Conservation (phyloP, 1,140 invertebrate species). For the Oryctes rhinoceros region DNA sequence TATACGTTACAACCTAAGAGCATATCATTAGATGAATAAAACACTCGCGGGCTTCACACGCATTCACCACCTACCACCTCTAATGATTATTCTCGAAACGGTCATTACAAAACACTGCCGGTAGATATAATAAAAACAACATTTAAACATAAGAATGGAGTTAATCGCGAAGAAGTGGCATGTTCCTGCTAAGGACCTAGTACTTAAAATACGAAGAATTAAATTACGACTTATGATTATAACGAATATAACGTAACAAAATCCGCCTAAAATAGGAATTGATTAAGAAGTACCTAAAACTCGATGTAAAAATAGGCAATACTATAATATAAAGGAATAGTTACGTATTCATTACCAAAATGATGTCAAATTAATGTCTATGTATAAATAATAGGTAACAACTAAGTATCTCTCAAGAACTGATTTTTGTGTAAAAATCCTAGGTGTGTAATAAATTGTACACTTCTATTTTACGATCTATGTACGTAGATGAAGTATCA, state of each 20-base stretch:
- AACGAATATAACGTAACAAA: constrained; percentile 31
- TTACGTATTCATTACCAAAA: not conserved
- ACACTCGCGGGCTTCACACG: too few relatives aligned
- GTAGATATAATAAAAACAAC: too few relatives aligned
- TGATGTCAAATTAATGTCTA: constrained; percentile 25
- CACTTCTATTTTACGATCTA: constrained; percentile 34
- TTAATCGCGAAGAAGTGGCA: not conserved
- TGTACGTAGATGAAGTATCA: constrained; percentile 7
- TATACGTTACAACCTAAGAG: too few relatives aligned
- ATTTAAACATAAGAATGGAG: too few relatives aligned
- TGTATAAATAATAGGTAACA: not conserved
- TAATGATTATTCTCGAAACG: too few relatives aligned
- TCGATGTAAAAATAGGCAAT: constrained; percentile 8
- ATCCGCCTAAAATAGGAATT: constrained; percentile 50
- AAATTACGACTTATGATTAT: not conserved
- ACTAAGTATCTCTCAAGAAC: constrained; percentile 29
- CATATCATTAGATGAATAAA: too few relatives aligned
- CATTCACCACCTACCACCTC: too few relatives aligned
- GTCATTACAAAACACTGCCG: too few relatives aligned
- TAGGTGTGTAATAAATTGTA: constrained; percentile 7
- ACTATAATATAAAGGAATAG: constrained; percentile 19
- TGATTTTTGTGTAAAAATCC: constrained; percentile 33
- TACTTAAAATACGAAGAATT: not conserved
- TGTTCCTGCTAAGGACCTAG: not conserved
- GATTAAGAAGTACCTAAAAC: constrained; percentile 43